These are phyloP conservation scores for Aphelenchoides fujianensis DNA, from an alignment of 1,140 invertebrate species.

Conservation along the genomic window DNA sequence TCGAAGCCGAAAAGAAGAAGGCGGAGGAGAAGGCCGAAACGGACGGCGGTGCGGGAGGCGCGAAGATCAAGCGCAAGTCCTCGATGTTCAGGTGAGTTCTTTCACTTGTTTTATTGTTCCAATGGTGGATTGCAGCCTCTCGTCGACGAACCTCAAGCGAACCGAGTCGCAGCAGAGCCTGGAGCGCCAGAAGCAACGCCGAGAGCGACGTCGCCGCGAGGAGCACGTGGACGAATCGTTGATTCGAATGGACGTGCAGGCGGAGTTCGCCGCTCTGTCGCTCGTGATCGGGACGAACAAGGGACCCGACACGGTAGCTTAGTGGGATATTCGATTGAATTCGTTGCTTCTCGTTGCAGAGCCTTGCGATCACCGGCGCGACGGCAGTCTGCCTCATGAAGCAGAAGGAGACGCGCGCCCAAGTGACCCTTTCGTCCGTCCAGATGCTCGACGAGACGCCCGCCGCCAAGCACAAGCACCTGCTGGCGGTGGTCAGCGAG, in stretches of 20 bases:
- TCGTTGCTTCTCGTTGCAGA: conserved; percentile 20
- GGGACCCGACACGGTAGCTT: conserved; percentile 38
- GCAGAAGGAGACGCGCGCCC: conserved; percentile 41
- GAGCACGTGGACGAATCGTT: conserved; percentile 33
- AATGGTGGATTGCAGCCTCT: no score
- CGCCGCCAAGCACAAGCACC: conserved; percentile 43
- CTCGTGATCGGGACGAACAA: conserved; percentile 45
- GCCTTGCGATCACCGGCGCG: conserved; percentile 35
- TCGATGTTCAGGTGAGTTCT: no score
- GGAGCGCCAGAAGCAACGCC: neutral
- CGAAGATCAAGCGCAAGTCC: no score
- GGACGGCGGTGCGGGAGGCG: no score
- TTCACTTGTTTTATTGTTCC: no score
- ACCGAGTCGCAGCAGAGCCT: no score
- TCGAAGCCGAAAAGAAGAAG: conserved; percentile 20
- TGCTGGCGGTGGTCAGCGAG: conserved; percentile 26
- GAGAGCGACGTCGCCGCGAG: conserved; percentile 2
- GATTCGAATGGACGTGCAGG: conserved; percentile 41
- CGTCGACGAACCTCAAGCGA: no score
- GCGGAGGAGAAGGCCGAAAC: conserved; percentile 11
- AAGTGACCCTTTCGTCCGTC: conserved; percentile 45
- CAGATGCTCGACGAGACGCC: conserved; percentile 43
- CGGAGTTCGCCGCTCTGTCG: conserved; percentile 31
- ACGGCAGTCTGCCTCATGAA: conserved; percentile 40
- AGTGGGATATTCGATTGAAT: neutral